These are phyloP conservation scores for Brienomyrus longianalis DNA, from an alignment of 2,113 vertebrate species.

Conservation along the genomic window DNA sequence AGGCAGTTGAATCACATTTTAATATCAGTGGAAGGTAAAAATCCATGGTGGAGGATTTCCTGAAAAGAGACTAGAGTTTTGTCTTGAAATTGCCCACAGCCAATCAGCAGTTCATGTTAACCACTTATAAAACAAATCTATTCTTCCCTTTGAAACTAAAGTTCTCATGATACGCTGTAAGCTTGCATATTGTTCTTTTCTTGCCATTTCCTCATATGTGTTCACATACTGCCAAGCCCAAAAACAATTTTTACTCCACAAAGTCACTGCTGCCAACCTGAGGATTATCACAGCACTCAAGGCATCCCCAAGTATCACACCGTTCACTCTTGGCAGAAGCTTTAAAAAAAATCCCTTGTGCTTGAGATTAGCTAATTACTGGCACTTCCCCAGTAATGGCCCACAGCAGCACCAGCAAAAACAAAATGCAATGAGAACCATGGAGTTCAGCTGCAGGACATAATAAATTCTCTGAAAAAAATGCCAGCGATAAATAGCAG, in stretches of 20 bases:
- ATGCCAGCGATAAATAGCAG: neutral
- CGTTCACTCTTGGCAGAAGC: neutral
- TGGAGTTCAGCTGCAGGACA: neutral
- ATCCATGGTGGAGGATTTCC: neutral
- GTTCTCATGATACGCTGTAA: neutral
- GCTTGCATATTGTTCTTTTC: neutral
- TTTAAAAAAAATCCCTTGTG: neutral
- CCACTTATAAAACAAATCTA: neutral
- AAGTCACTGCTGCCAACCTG: neutral
- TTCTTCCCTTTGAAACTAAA: neutral
- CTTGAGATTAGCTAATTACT: neutral
- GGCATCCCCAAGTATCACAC: neutral
- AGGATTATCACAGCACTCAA: neutral
- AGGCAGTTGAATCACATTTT: neutral
- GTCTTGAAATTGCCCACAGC: neutral
- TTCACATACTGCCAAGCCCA: neutral
- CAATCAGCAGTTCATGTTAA: neutral
- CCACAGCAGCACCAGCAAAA: neutral
- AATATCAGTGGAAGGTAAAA: neutral
- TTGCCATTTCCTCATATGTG: neutral
- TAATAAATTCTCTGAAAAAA: neutral
- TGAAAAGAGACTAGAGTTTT: neutral
- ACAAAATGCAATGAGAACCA: neutral
- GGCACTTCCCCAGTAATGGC: neutral
- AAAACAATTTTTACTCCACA: neutral